Conservation (phyloP, 2,113 vertebrate genomes). For the Grus americana region DNA sequence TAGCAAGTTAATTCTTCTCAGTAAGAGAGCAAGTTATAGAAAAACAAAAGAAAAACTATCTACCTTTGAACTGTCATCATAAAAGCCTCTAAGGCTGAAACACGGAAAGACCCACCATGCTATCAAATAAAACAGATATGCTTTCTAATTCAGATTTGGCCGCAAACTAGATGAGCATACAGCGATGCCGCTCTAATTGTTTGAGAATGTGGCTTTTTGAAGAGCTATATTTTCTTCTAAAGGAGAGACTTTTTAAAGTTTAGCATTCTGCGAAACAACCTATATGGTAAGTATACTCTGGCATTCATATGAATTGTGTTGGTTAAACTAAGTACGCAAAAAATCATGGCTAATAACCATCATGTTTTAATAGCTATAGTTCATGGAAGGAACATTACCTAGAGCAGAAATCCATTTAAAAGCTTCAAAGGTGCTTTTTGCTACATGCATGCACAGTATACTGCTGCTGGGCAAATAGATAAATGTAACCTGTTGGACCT, state of each 20-base stretch:
- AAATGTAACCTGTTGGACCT: neutral
- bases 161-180: neutral
- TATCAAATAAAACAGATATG: neutral
- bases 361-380: neutral
- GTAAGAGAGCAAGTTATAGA: neutral
- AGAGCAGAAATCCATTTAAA: constrained; percentile 16
- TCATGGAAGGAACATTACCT: neutral
- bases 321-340: neutral
- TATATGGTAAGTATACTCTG: neutral
- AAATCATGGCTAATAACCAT: neutral
- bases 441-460: neutral
- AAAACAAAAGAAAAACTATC: neutral
- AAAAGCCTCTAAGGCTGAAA: neutral
- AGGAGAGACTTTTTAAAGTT: neutral
- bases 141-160: neutral
- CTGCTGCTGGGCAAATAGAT: neutral
- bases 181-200: neutral
- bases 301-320: neutral
- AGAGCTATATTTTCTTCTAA: neutral
- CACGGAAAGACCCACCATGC: neutral
- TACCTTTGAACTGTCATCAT: neutral
- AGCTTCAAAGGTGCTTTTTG: neutral
- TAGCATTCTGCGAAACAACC: neutral
- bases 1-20: neutral
- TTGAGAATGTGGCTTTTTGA: neutral